These are phyloP conservation scores for Liolophura sinensis DNA, from an alignment of 1,140 invertebrate species.

Conservation along the genomic window DNA sequence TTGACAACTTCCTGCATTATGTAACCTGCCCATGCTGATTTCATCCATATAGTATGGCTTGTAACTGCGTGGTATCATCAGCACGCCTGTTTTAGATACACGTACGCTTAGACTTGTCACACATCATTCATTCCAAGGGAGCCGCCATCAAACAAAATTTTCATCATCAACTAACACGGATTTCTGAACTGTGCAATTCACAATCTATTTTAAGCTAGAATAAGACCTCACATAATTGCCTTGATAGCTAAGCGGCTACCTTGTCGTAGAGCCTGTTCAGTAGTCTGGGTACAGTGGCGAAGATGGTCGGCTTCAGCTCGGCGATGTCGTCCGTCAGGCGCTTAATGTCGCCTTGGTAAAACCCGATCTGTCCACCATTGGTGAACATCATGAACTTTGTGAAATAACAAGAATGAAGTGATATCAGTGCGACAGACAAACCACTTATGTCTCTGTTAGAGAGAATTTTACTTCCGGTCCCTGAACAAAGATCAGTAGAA, in stretches of 20 bases:
- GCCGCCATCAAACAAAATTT: too few species aligned
- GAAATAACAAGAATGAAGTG: slow-evolving; percentile 3
- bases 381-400: slow-evolving; percentile 69
- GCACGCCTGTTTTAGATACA: too few species aligned
- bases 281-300: slow-evolving; percentile 88
- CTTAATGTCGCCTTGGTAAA: slow-evolving; percentile 88
- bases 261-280: slow-evolving; percentile 84
- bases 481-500: background rate
- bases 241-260: background rate
- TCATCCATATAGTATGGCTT: too few species aligned
- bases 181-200: background rate
- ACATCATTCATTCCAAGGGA: too few species aligned
- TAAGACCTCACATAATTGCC: too few species aligned
- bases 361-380: slow-evolving; percentile 85
- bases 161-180: too few species aligned
- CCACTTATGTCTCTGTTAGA: background rate
- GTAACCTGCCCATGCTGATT: too few species aligned
- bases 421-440: background rate
- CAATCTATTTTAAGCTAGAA: too few species aligned
- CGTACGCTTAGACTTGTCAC: too few species aligned
- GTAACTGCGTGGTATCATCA: too few species aligned
- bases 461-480: background rate
- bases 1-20: too few species aligned
- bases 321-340: slow-evolving; percentile 86
- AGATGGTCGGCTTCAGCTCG: slow-evolving; percentile 85